Evolutionary conservation across 2,113 vertebrate genomes (phyloP), one percentile per base, ranked within the genome.

Genomic region (Gobio gobio): DNA sequence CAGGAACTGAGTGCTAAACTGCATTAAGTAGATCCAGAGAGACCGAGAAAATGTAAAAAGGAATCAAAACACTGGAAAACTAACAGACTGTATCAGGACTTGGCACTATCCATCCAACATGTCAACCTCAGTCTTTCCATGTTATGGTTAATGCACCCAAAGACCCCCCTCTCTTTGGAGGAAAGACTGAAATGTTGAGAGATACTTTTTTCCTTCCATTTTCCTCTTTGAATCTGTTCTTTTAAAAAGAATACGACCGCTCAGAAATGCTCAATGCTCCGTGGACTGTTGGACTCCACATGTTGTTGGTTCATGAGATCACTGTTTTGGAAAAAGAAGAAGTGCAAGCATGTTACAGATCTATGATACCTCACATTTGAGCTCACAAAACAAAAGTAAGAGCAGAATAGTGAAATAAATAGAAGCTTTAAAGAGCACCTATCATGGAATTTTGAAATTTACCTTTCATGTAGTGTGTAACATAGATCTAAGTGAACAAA

Each of bases 71-170:
- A 81, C 83, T 86, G 83, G 81, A 86, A 85, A 83, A 78, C 61
- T 66, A 91, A 87, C 76, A 82, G 76, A 64, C 61, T 88, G 89
- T 92, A 92, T 94, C 92, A 90, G 87, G 83, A 83, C 83, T 83
- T 93, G 93, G 92, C 90, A 89, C 86, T 75, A 85, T 78, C 88
- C 80, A 47, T 76, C 88, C 80, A 47, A 85, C 87, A 87, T 84
- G 75, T 83, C 58, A 58, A 70, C 92, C 91, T 93, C 92, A 93
- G 88, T 93, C 87, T 94, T 93, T 94, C 91, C 92, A 89, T 90
- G 92, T 93, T 90, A 90, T 77, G 90, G 90, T 92, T 92, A 92
- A 86, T 88, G 87, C 64, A 87, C 88, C 33, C 83, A 68, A 88
- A 82, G 87, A 88, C 90, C 88, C 85, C 83, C 83, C 72, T 90